Conservation (phyloP, 2,797 vertebrate genomes). For the Leptatherina wallacei region DNA sequence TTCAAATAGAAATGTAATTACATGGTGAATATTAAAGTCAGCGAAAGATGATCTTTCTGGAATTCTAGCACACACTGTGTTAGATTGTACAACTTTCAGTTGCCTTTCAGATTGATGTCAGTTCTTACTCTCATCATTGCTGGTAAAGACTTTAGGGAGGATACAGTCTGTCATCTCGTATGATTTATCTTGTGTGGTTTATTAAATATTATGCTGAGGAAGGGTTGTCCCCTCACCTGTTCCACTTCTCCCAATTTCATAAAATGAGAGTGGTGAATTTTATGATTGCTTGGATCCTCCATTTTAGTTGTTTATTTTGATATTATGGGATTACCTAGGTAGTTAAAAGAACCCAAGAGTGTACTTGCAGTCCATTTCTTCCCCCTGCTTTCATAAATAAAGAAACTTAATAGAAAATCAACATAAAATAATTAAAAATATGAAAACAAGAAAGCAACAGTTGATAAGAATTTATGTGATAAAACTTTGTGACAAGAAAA, state of each 20-base stretch:
- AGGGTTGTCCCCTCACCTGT: neutral
- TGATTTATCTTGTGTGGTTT: conserved; percentile 24
- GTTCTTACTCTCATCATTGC: conserved; percentile 3
- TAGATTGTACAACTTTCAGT: conserved; percentile 45
- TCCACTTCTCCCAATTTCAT: neutral
- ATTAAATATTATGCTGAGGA: conserved; percentile 30
- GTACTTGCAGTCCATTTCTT: neutral
- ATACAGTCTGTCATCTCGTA: conserved; percentile 9
- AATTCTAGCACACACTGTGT: conserved; percentile 38
- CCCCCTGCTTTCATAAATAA: neutral
- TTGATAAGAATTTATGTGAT: neutral
- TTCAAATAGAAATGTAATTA: conserved; percentile 82
- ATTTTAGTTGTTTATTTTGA: neutral
- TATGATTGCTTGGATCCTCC: neutral
- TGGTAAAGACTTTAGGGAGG: conserved; percentile 9
- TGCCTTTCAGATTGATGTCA: conserved; percentile 33
- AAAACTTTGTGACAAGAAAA: neutral
- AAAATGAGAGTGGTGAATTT: neutral
- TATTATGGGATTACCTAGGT: neutral
- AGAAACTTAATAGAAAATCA: neutral
- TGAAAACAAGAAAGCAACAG: neutral
- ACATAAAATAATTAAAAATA: neutral
- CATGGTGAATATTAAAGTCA: conserved; percentile 76
- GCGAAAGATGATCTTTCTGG: conserved; percentile 65
- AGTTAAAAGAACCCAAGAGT: neutral